Conservation (phyloP, 2,888 invertebrate genomes). For the Melitaea athalia region DNA sequence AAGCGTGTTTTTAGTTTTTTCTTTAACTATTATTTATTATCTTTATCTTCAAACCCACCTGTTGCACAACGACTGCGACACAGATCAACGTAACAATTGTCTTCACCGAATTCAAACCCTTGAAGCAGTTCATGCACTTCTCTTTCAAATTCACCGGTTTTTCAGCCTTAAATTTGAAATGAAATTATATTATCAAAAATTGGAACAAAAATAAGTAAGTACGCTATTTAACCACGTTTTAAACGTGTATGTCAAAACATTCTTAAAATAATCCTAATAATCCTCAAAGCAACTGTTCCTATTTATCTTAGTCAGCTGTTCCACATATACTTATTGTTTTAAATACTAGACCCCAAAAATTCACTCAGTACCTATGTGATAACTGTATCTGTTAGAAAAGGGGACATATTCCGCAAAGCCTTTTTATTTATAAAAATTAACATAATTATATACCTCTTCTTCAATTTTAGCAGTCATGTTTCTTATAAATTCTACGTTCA, state of each 20-base stretch:
- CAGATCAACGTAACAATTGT: constrained; percentile 81
- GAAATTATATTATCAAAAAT: too few relatives aligned
- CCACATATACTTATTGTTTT: too few relatives aligned
- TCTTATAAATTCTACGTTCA: neutral
- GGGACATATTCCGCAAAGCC: too few relatives aligned
- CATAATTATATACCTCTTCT: constrained; percentile 39
- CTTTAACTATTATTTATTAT: too few relatives aligned
- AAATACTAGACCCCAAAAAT: too few relatives aligned
- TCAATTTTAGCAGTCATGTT: constrained; percentile 38
- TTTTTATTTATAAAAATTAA: too few relatives aligned
- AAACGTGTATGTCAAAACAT: too few relatives aligned
- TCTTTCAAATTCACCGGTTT: constrained; percentile 51
- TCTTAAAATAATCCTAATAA: too few relatives aligned
- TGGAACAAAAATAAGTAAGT: neutral
- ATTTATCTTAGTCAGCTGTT: too few relatives aligned
- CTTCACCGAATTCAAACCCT: constrained; percentile 81
- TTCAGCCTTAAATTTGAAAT: constrained; percentile 26
- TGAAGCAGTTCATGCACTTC: constrained; percentile 66
- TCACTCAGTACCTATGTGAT: too few relatives aligned
- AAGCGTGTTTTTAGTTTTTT: too few relatives aligned
- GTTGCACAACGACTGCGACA: constrained; percentile 80
- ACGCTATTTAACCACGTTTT: neutral
- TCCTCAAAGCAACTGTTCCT: too few relatives aligned
- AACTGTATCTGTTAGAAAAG: neutral
- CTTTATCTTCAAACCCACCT: constrained; percentile 70